Conservation (phyloP, 2,113 vertebrate species). For the Siphamia tubifer region DNA sequence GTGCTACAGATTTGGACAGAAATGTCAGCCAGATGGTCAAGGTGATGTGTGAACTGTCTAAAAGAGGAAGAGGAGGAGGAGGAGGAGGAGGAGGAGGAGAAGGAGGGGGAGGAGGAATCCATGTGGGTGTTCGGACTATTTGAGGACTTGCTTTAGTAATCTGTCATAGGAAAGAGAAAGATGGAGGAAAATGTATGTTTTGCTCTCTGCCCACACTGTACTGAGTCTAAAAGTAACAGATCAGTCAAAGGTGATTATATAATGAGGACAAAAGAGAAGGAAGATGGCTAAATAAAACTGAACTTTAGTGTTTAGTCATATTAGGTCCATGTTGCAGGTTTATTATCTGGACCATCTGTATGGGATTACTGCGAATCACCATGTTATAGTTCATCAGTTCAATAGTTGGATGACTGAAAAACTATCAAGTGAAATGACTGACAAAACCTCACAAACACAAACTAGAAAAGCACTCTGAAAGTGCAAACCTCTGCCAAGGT, state of each 20-base stretch:
- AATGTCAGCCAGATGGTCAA: conserved; percentile 1
- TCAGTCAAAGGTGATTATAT: conserved; percentile 29
- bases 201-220: conserved; percentile 41
- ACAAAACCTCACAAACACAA: too few relatives aligned
- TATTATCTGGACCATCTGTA: too few relatives aligned
- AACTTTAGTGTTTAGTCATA: not conserved
- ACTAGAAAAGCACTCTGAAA: too few relatives aligned
- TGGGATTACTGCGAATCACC: too few relatives aligned
- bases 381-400: too few relatives aligned
- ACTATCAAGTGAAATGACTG: too few relatives aligned
- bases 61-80: too few relatives aligned
- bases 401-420: too few relatives aligned
- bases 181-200: not conserved
- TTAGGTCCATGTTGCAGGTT: too few relatives aligned
- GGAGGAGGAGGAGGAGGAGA: too few relatives aligned
- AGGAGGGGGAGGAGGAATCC: too few relatives aligned
- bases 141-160: conserved; percentile 23
- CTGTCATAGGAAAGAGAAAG: conserved; percentile 15
- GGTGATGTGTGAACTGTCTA: not conserved
- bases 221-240: conserved; percentile 34
- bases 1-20: not conserved
- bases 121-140: conserved; percentile 47
- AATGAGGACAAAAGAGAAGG: not conserved
- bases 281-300: not conserved
- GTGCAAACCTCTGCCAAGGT: too few relatives aligned